phyloP scores from a whole-genome alignment of 1,140 invertebrate species.

The Drosophila truncata region DNA sequence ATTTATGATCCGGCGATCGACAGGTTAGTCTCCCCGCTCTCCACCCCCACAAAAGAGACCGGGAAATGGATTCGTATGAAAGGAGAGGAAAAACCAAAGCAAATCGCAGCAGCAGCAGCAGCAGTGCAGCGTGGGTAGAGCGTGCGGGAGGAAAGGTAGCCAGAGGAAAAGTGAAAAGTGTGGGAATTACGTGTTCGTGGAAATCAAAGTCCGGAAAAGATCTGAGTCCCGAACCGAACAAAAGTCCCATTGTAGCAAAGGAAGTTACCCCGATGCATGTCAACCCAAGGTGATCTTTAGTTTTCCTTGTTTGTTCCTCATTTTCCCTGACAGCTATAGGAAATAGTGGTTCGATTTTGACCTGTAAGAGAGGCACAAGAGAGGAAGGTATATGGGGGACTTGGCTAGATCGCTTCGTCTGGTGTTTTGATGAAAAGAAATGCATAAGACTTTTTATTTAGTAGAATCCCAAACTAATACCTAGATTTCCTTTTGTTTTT shows the following conservation, averaged over 20 bases:
- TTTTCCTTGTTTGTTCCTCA: slow-evolving; percentile 1
- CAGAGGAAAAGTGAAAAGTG: slow-evolving; percentile 62
- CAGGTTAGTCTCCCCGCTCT: slow-evolving; percentile 41
- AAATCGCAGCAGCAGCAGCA: slow-evolving; percentile 11
- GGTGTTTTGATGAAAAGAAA: neutral
- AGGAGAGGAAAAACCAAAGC: slow-evolving; percentile 18
- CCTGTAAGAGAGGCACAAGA: neutral
- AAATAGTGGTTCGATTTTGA: neutral
- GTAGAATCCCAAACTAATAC: neutral
- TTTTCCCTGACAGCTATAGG: neutral
- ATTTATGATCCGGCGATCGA: slow-evolving; percentile 65
- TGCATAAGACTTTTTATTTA: neutral
- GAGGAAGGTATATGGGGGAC: neutral
- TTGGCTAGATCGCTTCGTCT: neutral
- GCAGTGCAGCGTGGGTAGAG: slow-evolving; percentile 34
- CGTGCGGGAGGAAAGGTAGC: neutral
- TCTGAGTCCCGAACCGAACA: slow-evolving; percentile 41
- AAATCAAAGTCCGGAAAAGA: slow-evolving; percentile 70
- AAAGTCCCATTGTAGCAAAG: slow-evolving; percentile 65
- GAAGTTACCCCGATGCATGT: slow-evolving; percentile 60
- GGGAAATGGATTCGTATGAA: slow-evolving; percentile 38
- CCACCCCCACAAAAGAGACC: slow-evolving; percentile 10
- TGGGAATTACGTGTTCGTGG: slow-evolving; percentile 72
- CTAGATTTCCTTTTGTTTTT: neutral
- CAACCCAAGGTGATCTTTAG: slow-evolving; percentile 27